These are phyloP conservation scores for Plagodis pulveraria DNA, from an alignment of 2,888 invertebrate species.

Conservation along the genomic window DNA sequence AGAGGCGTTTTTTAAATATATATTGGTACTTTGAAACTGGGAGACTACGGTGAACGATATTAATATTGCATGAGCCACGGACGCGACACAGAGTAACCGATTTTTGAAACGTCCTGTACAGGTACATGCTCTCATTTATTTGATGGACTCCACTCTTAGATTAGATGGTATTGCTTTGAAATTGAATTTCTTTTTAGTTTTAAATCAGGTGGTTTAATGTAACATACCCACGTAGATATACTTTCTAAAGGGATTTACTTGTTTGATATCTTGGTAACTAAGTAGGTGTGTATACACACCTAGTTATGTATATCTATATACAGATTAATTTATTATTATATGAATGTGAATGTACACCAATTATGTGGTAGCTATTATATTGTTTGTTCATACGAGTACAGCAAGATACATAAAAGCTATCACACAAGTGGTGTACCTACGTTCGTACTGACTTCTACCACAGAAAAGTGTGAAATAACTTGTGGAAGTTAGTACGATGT, in stretches of 20 bases:
- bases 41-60: slow-evolving; percentile 32
- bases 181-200: slow-evolving; percentile 6
- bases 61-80: slow-evolving; percentile 40
- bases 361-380: no score
- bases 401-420: no score
- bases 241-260: background rate
- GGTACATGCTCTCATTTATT: slow-evolving; percentile 16
- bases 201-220: background rate
- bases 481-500: no score
- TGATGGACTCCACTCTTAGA: slow-evolving; percentile 20
- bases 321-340: no score
- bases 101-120: slow-evolving; percentile 27
- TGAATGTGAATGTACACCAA: no score
- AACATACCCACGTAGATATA: no score
- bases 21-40: slow-evolving; percentile 39
- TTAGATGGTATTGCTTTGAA: slow-evolving; percentile 20
- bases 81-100: slow-evolving; percentile 32
- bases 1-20: slow-evolving; percentile 38
- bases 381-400: no score
- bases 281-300: no score
- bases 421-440: no score
- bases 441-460: no score
- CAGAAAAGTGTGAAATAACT: no score
- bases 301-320: no score
- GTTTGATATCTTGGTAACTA: background rate